phyloP scores from a whole-genome alignment of 2,797 vertebrate species.

The Xiphorhynchus erythropygius region DNA sequence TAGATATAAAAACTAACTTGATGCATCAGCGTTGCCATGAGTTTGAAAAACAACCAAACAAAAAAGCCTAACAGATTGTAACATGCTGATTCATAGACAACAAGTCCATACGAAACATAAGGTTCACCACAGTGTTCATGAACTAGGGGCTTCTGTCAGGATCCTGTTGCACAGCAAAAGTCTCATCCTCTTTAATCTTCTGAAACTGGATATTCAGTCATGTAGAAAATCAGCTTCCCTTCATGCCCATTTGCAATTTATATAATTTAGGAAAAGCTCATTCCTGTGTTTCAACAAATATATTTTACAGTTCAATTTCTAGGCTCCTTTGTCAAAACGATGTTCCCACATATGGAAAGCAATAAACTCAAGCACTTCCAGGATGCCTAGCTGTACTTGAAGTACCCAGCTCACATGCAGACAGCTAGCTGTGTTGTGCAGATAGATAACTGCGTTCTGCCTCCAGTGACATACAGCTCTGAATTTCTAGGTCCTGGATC shows the following conservation, averaged over 20 bases:
- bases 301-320: neutral
- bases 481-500: neutral
- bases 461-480: neutral
- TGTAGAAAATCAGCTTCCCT: constrained; percentile 12
- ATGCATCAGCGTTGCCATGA: neutral
- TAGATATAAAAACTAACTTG: neutral
- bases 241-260: constrained; percentile 3
- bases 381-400: neutral
- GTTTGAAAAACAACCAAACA: neutral
- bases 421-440: neutral
- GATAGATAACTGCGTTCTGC: neutral
- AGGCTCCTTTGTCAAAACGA: neutral
- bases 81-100: neutral
- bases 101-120: neutral
- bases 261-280: constrained; percentile 21
- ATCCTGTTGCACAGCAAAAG: neutral
- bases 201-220: constrained; percentile 3
- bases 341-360: neutral
- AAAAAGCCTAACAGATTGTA: neutral
- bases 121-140: neutral
- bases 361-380: neutral
- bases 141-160: neutral
- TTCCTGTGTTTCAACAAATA: constrained; percentile 16
- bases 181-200: neutral
- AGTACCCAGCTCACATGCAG: neutral